These are phyloP conservation scores for Ciona savignyi DNA, from an alignment of 23 tunicate genomes.

Conservation along the genomic window DNA sequence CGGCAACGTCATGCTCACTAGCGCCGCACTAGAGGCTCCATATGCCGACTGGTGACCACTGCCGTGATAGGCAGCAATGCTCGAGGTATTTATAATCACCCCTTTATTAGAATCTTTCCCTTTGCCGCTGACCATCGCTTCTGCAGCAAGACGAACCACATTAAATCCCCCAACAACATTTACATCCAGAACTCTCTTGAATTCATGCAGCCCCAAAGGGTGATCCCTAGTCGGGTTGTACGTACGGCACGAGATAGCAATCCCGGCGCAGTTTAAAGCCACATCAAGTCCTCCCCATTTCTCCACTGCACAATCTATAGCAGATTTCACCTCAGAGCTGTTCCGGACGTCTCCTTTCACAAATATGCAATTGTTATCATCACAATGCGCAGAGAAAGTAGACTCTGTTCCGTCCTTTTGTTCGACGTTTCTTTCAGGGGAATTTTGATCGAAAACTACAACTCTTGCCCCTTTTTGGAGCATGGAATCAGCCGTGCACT, in stretches of 20 bases:
- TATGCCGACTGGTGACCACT: constrained; percentile 41
- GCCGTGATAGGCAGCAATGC: constrained; percentile 63
- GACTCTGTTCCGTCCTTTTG: not conserved
- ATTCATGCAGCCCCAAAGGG: constrained; percentile 18
- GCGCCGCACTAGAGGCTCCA: constrained; percentile 62
- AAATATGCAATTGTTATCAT: constrained; percentile 52
- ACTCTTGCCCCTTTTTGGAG: constrained; percentile 56
- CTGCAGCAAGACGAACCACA: constrained; percentile 61
- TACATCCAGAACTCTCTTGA: constrained; percentile 29
- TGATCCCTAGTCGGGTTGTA: constrained; percentile 29
- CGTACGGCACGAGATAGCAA: constrained; percentile 19
- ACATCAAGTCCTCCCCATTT: constrained; percentile 59
- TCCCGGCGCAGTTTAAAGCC: constrained; percentile 93
- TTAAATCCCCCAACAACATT: constrained; percentile 84
- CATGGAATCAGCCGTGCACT: constrained; percentile 53
- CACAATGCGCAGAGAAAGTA: constrained; percentile 7
- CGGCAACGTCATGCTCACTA: constrained; percentile 86
- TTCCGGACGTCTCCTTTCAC: constrained; percentile 73
- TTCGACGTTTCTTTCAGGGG: constrained; percentile 18
- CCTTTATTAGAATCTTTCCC: constrained; percentile 21
- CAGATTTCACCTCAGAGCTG: constrained; percentile 50
- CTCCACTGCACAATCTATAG: constrained; percentile 23
- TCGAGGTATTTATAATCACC: constrained; percentile 81
- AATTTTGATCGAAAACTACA: constrained; percentile 59
- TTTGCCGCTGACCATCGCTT: constrained; percentile 58